Percentiles rank a stretch among this genome's conserved stretches.
Evolutionary conservation across 2,888 invertebrate species (phyloP).

Genomic region (Athalia cordata): DNA sequence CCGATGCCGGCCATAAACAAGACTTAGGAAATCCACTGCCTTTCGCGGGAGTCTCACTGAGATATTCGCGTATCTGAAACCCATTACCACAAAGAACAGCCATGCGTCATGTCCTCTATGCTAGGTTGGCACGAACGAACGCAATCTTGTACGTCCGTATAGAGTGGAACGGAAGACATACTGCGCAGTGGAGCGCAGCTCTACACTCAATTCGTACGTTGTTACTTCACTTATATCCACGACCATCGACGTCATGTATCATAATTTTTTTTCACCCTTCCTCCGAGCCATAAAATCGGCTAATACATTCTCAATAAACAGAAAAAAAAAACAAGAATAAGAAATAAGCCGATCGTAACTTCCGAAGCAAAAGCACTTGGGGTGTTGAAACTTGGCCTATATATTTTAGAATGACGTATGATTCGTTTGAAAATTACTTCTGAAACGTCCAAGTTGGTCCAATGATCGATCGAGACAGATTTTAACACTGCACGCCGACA

Average conservation of each 20-base stretch:
- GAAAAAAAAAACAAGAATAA: too few relatives aligned
- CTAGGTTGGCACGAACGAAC: conserved; percentile 31
- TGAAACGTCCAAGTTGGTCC: too few relatives aligned
- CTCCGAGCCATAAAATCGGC: too few relatives aligned
- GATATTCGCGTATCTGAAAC: conserved; percentile 45
- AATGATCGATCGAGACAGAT: too few relatives aligned
- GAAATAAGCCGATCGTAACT: too few relatives aligned
- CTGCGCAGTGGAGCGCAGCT: conserved; percentile 43
- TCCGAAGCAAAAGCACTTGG: too few relatives aligned
- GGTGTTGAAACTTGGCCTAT: too few relatives aligned
- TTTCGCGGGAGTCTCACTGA: conserved; percentile 40
- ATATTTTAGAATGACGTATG: too few relatives aligned
- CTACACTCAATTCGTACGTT: conserved; percentile 30
- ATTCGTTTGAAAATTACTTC: too few relatives aligned
- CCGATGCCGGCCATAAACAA: conserved; percentile 54
- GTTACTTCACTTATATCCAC: neutral
- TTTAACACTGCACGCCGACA: too few relatives aligned
- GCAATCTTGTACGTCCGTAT: conserved; percentile 18
- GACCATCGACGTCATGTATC: conserved; percentile 15
- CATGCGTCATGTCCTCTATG: conserved; percentile 40
- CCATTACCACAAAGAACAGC: conserved; percentile 43
- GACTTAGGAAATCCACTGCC: conserved; percentile 54
- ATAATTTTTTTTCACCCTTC: conserved; percentile 6
- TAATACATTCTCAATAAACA: too few relatives aligned
- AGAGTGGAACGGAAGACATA: conserved; percentile 56